These are phyloP conservation scores for Synanthedon vespiformis DNA, from an alignment of 2,888 invertebrate species.

Conservation along the genomic window DNA sequence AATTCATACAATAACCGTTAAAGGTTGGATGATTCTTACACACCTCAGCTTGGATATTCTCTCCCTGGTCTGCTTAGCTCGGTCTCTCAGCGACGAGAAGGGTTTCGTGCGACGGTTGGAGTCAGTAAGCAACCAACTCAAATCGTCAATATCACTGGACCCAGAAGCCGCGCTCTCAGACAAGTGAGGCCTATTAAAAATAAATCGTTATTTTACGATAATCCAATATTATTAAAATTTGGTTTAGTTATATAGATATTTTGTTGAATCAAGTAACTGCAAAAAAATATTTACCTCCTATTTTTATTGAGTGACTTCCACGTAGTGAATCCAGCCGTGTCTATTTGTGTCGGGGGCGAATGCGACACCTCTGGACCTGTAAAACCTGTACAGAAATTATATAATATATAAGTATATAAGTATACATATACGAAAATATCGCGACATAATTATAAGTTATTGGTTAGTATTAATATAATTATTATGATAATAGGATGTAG, in stretches of 20 bases:
- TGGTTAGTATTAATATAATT: no score
- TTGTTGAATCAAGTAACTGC: no score
- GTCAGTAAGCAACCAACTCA: constrained; percentile 78
- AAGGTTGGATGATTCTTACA: background rate
- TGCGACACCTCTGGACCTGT: constrained; percentile 67
- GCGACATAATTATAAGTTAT: no score
- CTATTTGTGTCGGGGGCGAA: constrained; percentile 76
- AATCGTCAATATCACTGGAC: constrained; percentile 67
- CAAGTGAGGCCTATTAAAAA: constrained; percentile 65
- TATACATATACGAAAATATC: no score
- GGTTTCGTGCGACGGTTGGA: constrained; percentile 75
- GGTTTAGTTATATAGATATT: background rate
- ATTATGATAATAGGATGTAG: no score
- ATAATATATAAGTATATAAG: no score
- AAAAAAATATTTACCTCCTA: constrained; percentile 34
- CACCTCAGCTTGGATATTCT: constrained; percentile 53
- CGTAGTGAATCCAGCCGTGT: constrained; percentile 82
- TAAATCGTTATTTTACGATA: background rate
- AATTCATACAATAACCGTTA: background rate
- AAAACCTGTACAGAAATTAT: constrained; percentile 33
- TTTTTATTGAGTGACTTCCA: constrained; percentile 76
- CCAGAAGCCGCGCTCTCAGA: constrained; percentile 74
- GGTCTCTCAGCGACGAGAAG: constrained; percentile 73
- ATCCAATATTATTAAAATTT: no score
- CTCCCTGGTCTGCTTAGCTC: constrained; percentile 45